Conservation (phyloP, 2,888 invertebrate species). For the Melinaea menophilus region DNA sequence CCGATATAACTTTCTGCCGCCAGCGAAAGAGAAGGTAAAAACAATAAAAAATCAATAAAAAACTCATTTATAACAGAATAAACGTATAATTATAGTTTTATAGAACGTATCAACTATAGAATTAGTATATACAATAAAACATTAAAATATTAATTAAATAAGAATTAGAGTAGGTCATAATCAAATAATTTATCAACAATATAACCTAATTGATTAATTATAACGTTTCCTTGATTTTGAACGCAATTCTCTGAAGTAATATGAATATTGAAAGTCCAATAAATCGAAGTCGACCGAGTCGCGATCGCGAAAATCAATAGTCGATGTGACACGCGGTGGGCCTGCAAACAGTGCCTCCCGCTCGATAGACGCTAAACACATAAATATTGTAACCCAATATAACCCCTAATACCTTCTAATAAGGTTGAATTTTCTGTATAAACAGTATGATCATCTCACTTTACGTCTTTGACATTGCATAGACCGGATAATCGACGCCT, state of each 20-base stretch:
- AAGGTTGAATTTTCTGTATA: constrained; percentile 27
- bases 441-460: constrained; percentile 27
- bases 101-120: too few species aligned
- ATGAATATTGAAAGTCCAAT: constrained; percentile 44
- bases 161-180: too few species aligned
- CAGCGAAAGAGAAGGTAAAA: too few species aligned
- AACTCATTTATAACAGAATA: too few species aligned
- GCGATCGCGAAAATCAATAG: constrained; percentile 71
- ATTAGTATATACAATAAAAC: too few species aligned
- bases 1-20: too few species aligned
- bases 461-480: constrained; percentile 34
- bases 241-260: constrained; percentile 4
- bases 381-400: constrained; percentile 21
- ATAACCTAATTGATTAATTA: constrained; percentile 4
- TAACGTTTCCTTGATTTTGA: constrained; percentile 8
- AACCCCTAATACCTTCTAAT: neutral
- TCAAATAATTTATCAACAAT: too few species aligned
- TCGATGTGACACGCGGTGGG: constrained; percentile 52
- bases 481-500: constrained; percentile 74
- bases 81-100: too few species aligned
- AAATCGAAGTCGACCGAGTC: constrained; percentile 54
- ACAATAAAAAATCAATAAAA: too few species aligned
- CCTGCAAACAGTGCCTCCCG: constrained; percentile 21
- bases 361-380: constrained; percentile 7
- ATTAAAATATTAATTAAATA: too few species aligned